Base-by-base conservation (phyloP, 2,888 invertebrate genomes). In the Choreutis nemorana region DNA sequence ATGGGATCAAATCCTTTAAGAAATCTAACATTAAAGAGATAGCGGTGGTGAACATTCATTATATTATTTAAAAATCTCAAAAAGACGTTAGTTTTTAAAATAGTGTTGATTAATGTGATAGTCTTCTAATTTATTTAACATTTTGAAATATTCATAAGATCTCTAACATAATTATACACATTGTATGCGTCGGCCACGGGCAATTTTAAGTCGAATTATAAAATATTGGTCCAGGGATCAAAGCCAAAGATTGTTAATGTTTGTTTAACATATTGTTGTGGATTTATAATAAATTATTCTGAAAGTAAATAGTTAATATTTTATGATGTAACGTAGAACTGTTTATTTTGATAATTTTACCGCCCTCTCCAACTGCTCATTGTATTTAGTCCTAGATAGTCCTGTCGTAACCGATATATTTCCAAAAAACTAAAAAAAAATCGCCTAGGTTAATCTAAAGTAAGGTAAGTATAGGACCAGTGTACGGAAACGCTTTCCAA, bases 161-260 rank as follows among this genome's bases (percentile, higher is more conserved):
- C 68, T 75, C 67, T 62, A 54, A 60, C 56, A 54, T 18, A 18
- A 5, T 48, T 58, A 58, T 60, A 57, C 60, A 61, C 62, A 55
- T 55, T 61, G 45, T 50, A 56, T 64, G 57, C 60, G 67, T 67
- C 66, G 66, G 71, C 68, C 59, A 48, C 55, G 56, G 50, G 51
- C 58, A 62, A 60, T 53, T 51, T 58, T 48, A 59, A 63, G 66
- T 68, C 64, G 64, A 59, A 49, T 60, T 56, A 65, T 27, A 57
- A 62, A 61, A 64, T 83, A 86, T 86, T 86, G 87, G 86, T 87
- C 84, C 84, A 85, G 88, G 87, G 87, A 88, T 85, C 87, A 88
- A 87, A 85, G 85, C 88, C 88, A 88, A 88, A 87, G 87, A 86
- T 87, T 84, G 85, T 87, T 87, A 82, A 83, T 67, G 65, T 73